Conservation (phyloP, 2,888 invertebrate genomes). For the Apoda limacodes region DNA sequence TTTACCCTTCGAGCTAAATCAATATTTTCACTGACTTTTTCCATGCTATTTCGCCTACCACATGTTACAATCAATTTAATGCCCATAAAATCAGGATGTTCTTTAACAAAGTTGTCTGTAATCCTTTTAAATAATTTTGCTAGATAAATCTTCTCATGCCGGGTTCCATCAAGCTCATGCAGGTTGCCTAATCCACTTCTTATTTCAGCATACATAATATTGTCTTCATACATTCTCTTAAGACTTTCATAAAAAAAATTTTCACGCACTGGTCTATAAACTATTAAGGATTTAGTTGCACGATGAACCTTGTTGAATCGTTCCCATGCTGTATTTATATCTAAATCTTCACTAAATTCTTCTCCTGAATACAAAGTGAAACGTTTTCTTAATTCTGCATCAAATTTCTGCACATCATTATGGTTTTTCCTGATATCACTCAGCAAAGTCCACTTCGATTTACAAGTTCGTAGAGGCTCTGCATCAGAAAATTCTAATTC, state of each 20-base stretch:
- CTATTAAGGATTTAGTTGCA: slow-evolving; percentile 63
- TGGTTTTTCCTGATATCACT: slow-evolving; percentile 52
- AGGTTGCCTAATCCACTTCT: slow-evolving; percentile 69
- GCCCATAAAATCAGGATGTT: slow-evolving; percentile 75
- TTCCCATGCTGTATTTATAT: slow-evolving; percentile 71
- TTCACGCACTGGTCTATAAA: slow-evolving; percentile 72
- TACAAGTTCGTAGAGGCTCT: slow-evolving; percentile 38
- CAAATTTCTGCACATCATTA: slow-evolving; percentile 53
- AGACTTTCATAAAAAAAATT: slow-evolving; percentile 73
- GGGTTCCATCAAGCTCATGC: slow-evolving; percentile 73
- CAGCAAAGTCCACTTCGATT: slow-evolving; percentile 57
- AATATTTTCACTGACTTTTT: slow-evolving; percentile 51
- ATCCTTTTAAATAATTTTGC: slow-evolving; percentile 66
- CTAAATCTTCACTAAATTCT: slow-evolving; percentile 36
- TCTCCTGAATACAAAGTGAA: slow-evolving; percentile 66
- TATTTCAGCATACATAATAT: slow-evolving; percentile 77
- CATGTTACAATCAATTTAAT: slow-evolving; percentile 72
- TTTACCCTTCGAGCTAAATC: slow-evolving; percentile 40
- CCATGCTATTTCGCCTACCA: slow-evolving; percentile 29
- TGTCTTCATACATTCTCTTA: slow-evolving; percentile 74
- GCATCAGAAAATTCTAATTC: slow-evolving; percentile 42
- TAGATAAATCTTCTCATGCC: slow-evolving; percentile 60
- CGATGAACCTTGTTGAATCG: slow-evolving; percentile 66
- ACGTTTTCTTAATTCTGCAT: slow-evolving; percentile 58
- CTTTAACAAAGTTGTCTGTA: slow-evolving; percentile 65